A percentile compares a stretch with the other conserved stretches of the same genome.
Evolutionary conservation across 2,888 invertebrate species (phyloP).

Genomic region (Rhorus exstirpatorius): DNA sequence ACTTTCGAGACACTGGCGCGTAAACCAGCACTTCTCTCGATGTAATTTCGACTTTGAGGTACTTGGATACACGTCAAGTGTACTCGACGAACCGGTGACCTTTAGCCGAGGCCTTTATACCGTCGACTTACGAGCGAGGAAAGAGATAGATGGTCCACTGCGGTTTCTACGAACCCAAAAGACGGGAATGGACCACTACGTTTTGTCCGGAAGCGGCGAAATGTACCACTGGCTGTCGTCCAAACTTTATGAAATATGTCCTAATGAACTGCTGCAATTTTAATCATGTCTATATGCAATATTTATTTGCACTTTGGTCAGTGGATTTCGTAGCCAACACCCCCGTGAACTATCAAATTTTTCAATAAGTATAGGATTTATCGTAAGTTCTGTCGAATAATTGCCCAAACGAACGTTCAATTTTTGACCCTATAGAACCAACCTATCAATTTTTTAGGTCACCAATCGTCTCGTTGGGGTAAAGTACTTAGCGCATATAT

Average conservation of each 20-base stretch:
- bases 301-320: neutral
- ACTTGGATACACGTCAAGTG: slow-evolving; percentile 19
- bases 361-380: too few species aligned
- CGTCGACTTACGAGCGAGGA: slow-evolving; percentile 6
- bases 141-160: slow-evolving; percentile 25
- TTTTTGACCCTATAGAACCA: too few species aligned
- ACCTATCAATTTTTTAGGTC: too few species aligned
- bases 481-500: too few species aligned
- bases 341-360: neutral
- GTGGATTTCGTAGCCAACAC: neutral
- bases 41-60: slow-evolving; percentile 43
- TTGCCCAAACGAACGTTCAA: too few species aligned
- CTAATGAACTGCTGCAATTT: slow-evolving; percentile 32
- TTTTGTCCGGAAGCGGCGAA: slow-evolving; percentile 12
- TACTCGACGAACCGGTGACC: slow-evolving; percentile 34
- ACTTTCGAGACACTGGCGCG: slow-evolving; percentile 11
- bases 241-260: slow-evolving; percentile 40
- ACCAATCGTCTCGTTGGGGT: too few species aligned
- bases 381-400: too few species aligned
- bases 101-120: slow-evolving; percentile 49
- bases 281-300: neutral
- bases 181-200: neutral
- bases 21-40: slow-evolving; percentile 22
- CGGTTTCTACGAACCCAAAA: slow-evolving; percentile 19
- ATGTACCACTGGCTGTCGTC: slow-evolving; percentile 23